phyloP scores from a whole-genome alignment of 2,797 vertebrate genomes.

The Falco columbarius region DNA sequence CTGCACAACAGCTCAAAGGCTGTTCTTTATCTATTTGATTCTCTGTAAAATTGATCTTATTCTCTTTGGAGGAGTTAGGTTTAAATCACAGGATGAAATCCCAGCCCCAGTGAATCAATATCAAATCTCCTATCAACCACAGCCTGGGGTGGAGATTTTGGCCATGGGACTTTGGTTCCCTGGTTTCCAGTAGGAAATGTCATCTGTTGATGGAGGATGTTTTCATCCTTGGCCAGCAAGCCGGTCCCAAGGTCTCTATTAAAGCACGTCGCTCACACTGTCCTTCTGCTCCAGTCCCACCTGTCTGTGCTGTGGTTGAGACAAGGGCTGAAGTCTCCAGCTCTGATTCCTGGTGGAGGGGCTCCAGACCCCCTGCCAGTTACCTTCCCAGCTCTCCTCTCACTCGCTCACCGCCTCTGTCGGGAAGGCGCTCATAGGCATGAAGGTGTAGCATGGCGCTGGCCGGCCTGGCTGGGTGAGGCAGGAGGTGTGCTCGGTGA shows the following conservation, averaged over 20 bases:
- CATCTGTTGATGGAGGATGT: not conserved
- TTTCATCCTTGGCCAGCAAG: not conserved
- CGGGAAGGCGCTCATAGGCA: accelerated
- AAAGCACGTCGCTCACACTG: not conserved
- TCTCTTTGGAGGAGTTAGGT: conserved; percentile 69
- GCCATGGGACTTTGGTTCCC: not conserved
- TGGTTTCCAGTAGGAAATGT: not conserved
- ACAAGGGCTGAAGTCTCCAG: not conserved
- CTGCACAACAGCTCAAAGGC: conserved; percentile 24
- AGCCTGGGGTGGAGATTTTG: not conserved
- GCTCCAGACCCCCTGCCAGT: accelerated
- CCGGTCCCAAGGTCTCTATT: not conserved
- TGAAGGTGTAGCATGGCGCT: accelerated
- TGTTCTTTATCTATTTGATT: conserved; percentile 68
- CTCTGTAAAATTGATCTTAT: conserved; percentile 67
- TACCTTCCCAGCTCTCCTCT: not conserved
- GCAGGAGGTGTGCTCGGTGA: not conserved
- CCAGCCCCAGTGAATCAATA: conserved; percentile 53
- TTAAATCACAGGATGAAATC: conserved; percentile 66
- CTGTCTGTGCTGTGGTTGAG: not conserved
- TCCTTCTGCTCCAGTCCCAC: not conserved
- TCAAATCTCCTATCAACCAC: conserved; percentile 27
- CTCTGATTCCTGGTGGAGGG: not conserved
- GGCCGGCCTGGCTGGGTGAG: not conserved
- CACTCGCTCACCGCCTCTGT: accelerated